phyloP scores from a whole-genome alignment of 2,113 vertebrate species.

The Tetrax tetrax region DNA sequence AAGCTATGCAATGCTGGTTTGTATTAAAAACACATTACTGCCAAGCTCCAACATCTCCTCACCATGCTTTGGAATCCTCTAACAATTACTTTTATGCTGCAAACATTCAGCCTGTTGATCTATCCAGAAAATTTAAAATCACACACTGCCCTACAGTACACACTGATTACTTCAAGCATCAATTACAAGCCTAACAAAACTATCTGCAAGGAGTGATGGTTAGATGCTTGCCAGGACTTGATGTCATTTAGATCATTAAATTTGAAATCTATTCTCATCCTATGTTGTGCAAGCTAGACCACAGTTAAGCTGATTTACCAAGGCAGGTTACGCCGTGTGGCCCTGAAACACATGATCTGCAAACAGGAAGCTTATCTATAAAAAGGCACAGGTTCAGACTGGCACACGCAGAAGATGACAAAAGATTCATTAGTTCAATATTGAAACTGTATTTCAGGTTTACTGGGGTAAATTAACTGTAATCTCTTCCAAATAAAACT shows the following conservation, averaged over 20 bases:
- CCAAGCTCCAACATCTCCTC: background rate
- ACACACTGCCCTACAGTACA: background rate
- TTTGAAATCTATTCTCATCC: background rate
- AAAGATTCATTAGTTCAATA: background rate
- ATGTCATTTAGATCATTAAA: background rate
- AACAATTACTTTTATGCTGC: background rate
- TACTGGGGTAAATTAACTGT: background rate
- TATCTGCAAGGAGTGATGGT: background rate
- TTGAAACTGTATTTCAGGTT: background rate
- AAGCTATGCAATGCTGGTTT: background rate
- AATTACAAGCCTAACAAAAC: background rate
- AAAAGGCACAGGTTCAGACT: background rate
- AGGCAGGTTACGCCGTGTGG: background rate
- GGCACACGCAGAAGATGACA: background rate
- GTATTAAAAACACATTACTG: background rate
- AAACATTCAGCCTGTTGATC: background rate
- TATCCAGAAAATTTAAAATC: background rate
- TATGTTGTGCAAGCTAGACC: background rate
- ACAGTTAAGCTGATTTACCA: constrained; percentile 8
- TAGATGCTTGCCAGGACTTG: background rate
- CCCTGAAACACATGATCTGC: background rate
- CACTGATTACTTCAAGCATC: background rate
- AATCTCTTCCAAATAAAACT: background rate
- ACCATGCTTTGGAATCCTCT: background rate
- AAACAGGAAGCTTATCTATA: background rate